These are phyloP conservation scores for Bolborhynchus lineola DNA, from an alignment of 2,113 vertebrate genomes.

Conservation along the genomic window DNA sequence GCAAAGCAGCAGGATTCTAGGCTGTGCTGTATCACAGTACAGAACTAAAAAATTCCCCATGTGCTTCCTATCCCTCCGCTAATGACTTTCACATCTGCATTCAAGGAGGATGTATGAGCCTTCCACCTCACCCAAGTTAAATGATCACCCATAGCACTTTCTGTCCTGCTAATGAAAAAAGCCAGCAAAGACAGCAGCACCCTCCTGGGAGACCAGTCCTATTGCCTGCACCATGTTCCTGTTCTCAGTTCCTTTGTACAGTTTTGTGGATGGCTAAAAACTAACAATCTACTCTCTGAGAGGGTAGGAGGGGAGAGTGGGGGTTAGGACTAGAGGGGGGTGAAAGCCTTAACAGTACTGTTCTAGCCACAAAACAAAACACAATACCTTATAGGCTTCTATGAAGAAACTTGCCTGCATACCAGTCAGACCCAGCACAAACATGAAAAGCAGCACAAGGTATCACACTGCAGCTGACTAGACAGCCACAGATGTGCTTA, in stretches of 20 bases:
- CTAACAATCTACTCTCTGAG: fast-evolving
- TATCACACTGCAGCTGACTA: background rate
- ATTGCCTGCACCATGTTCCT: background rate
- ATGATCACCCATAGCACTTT: background rate
- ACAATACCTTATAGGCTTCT: background rate
- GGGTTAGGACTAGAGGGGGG: too few relatives aligned
- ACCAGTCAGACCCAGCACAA: background rate
- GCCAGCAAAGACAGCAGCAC: background rate
- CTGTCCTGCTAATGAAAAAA: background rate
- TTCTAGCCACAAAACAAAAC: background rate
- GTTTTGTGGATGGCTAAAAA: background rate
- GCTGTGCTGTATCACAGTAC: background rate
- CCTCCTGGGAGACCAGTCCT: background rate
- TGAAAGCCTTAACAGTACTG: fast-evolving
- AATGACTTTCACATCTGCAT: background rate
- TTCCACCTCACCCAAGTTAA: background rate
- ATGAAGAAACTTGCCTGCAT: background rate
- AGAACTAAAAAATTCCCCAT: background rate
- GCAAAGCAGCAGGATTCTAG: background rate
- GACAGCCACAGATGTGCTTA: background rate
- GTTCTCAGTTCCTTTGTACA: background rate
- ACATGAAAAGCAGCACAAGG: background rate
- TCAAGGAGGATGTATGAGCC: background rate
- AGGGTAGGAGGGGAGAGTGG: too few relatives aligned
- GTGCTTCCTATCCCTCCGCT: background rate